phyloP scores from a whole-genome alignment of 2,888 invertebrate genomes.

The Ennomos fuscantarius region DNA sequence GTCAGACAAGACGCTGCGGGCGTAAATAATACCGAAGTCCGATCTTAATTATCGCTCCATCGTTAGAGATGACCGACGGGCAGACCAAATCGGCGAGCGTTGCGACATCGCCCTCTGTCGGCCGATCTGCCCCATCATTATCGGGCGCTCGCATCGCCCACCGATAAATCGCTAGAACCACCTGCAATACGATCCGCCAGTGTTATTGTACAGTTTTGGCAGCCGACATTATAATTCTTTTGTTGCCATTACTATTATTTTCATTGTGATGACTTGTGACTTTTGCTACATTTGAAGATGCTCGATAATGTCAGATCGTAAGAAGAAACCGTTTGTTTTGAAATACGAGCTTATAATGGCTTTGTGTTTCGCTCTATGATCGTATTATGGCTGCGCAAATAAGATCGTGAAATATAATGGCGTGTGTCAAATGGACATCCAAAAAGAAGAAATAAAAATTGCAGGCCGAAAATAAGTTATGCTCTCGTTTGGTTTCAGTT shows the following conservation, averaged over 20 bases:
- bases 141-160: conserved; percentile 70
- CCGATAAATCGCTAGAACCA: conserved; percentile 77
- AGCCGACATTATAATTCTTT: conserved; percentile 79
- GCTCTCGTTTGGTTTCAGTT: conserved; percentile 72
- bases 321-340: conserved; percentile 56
- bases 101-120: conserved; percentile 71
- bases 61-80: conserved; percentile 82
- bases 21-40: conserved; percentile 82
- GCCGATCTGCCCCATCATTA: conserved; percentile 63
- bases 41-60: conserved; percentile 84
- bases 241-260: conserved; percentile 78
- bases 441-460: conserved; percentile 47
- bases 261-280: conserved; percentile 71
- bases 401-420: conserved; percentile 23
- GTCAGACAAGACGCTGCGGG: conserved; percentile 79
- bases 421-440: conserved; percentile 31
- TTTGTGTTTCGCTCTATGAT: conserved; percentile 32
- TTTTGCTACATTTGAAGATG: conserved; percentile 60
- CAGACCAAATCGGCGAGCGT: conserved; percentile 74
- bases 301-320: conserved; percentile 57
- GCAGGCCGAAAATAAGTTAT: conserved; percentile 63
- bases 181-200: conserved; percentile 61
- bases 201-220: conserved; percentile 75
- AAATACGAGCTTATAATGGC: conserved; percentile 42
- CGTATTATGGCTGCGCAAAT: conserved; percentile 31